Conservation (phyloP, 23 tunicate genomes). For the Clavelina lepadiformis region DNA sequence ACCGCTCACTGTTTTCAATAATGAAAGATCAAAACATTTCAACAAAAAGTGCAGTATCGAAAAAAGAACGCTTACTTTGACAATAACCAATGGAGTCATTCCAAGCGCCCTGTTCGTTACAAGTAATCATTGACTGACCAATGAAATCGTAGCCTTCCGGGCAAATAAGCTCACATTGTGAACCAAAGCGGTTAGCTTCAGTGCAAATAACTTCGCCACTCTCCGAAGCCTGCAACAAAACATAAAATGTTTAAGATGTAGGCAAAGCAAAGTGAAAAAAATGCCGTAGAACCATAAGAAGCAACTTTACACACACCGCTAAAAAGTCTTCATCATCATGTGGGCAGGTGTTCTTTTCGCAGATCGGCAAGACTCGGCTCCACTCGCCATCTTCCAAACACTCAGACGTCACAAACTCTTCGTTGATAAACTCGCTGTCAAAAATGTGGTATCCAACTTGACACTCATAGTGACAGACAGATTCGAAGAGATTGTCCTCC, state of each 20-base stretch:
- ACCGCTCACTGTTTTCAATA: too few species aligned
- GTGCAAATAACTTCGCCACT: constrained; percentile 49
- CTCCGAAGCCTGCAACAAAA: constrained; percentile 32
- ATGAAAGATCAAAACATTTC: too few species aligned
- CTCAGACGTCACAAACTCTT: constrained; percentile 17
- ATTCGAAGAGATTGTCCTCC: constrained; percentile 45
- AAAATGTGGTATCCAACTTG: constrained; percentile 34
- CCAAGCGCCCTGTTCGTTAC: constrained; percentile 48
- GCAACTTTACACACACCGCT: constrained; percentile 9
- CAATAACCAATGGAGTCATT: constrained; percentile 61
- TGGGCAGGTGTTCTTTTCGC: constrained; percentile 70
- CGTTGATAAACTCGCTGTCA: constrained; percentile 14
- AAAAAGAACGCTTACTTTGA: constrained; percentile 34
- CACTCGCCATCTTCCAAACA: constrained; percentile 41
- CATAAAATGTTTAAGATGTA: not conserved
- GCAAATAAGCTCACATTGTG: constrained; percentile 49
- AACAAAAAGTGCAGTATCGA: not conserved
- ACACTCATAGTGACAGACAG: constrained; percentile 52
- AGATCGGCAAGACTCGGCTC: constrained; percentile 46
- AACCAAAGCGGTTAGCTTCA: constrained; percentile 48
- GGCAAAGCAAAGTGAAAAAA: too few species aligned
- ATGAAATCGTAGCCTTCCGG: constrained; percentile 26
- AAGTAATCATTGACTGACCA: constrained; percentile 25
- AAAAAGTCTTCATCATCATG: constrained; percentile 30
- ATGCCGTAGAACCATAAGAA: too few species aligned